Percentiles rank a stretch among this genome's conserved stretches.
Evolutionary conservation across 2,113 vertebrate species (phyloP).

Genomic region (Hepsetus odoe): DNA sequence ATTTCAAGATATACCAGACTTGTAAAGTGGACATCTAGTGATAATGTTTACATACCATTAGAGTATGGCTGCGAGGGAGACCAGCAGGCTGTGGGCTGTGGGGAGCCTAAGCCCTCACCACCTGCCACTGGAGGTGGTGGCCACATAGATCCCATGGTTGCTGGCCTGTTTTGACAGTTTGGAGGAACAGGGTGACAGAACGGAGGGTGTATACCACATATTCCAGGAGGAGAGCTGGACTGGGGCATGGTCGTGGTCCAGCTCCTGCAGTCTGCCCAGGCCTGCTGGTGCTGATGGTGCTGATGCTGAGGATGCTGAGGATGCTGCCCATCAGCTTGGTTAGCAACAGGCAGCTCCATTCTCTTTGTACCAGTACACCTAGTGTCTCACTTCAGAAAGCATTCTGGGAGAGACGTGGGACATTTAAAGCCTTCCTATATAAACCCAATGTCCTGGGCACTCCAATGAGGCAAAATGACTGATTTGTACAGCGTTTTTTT

Average conservation of each 20-base stretch:
- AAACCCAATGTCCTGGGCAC: background rate
- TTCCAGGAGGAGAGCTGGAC: constrained; percentile 16
- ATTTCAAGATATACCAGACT: too few species aligned
- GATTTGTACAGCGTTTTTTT: background rate
- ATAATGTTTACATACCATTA: constrained; percentile 10
- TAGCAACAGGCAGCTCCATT: constrained; percentile 64
- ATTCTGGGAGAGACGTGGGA: background rate
- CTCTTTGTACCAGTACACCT: constrained; percentile 42
- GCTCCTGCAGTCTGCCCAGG: constrained; percentile 61
- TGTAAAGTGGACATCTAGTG: background rate
- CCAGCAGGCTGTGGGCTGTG: constrained; percentile 20
- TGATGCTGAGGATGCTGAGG: constrained; percentile 35
- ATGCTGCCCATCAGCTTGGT: constrained; percentile 50
- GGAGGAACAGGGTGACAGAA: constrained; percentile 23
- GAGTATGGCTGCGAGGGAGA: constrained; percentile 1
- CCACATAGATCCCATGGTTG: constrained; percentile 13
- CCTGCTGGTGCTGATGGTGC: constrained; percentile 44
- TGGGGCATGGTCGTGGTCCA: constrained; percentile 49
- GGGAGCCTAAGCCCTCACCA: background rate
- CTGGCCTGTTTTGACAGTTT: constrained; percentile 25
- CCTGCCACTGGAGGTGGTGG: background rate
- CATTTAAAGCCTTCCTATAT: too few species aligned
- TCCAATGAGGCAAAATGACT: background rate
- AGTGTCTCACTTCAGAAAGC: background rate
- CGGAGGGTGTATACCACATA: constrained; percentile 3